Evolutionary conservation across 2,888 invertebrate species (phyloP), one percentile per base, ranked within the genome.

Genomic region (Cheilosia scutellata): DNA sequence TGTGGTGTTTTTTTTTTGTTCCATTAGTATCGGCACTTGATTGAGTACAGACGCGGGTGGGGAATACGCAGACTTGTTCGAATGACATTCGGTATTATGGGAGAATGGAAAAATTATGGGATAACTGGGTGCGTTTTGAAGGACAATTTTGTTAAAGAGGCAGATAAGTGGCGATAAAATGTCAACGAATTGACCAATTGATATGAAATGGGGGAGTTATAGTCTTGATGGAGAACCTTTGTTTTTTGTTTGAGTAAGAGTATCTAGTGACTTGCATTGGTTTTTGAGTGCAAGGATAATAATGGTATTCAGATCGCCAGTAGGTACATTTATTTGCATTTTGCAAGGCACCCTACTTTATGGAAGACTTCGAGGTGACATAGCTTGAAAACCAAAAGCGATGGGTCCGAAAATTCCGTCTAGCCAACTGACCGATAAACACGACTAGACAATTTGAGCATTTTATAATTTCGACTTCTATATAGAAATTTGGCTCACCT

Each of bases 161-260:
- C 77, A 86, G 63, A 63, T 72, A 72, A 82, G 66, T 82, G 82
- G 76, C 49, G 71, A 80, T 84, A 80, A 84, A 84, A 80, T 76
- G 86, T 76, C 77, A 82, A 58, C 62, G 68, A 63, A 74, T 66
- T 86, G 86, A 86, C 72, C 86, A 77, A 86, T 86, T 82, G 82
- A 77, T 42, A n/a, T 25, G 16, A 37, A 55, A 51, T 66, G 33
- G 37, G 16, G 6, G 25, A 60, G 60, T 13, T 60, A 60, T 31
- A 1, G 55, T n/a, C n/a, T 47, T 47, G 6, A 3, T 9, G 25
- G 2, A 4, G 42, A 42, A 13, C 20, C 20, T 20, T 20, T 37
- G 37, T 9, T 11, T 37, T 37, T 37, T 37, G 4, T 37, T 37
- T 11, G 4, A 37, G 37, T 37, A 11, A 11, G 11, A 37, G 37